Evolutionary conservation across 2,888 invertebrate genomes (phyloP).

Genomic region (Eremobia ochroleuca): DNA sequence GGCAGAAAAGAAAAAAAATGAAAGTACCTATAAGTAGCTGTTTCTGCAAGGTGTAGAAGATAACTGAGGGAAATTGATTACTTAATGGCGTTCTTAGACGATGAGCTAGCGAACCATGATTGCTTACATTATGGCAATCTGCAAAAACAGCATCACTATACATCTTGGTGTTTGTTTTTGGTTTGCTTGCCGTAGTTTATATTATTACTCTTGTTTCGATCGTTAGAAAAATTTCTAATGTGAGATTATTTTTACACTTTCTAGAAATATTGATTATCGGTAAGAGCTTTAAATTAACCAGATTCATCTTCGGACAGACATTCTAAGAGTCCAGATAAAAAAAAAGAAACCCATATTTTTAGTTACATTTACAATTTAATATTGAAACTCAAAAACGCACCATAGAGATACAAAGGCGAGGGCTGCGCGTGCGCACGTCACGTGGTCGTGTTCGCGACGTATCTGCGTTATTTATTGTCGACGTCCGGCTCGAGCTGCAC

Average conservation of each 20-base stretch:
- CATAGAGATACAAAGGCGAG: constrained; percentile 65
- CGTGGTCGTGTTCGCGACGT: constrained; percentile 86
- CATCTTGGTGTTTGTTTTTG: constrained; percentile 33
- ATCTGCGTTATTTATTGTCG: constrained; percentile 89
- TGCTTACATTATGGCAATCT: constrained; percentile 48
- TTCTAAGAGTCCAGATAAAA: not conserved
- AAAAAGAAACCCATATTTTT: not conserved
- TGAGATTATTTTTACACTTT: not conserved
- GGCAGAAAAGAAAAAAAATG: constrained; percentile 4
- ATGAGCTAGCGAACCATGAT: constrained; percentile 47
- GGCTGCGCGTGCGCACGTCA: constrained; percentile 83
- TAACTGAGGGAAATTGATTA: constrained; percentile 56
- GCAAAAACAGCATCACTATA: constrained; percentile 49
- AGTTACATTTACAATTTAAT: constrained; percentile 15
- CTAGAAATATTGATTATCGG: not conserved
- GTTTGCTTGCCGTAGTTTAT: constrained; percentile 10
- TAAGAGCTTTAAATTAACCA: not conserved
- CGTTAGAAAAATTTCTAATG: not conserved
- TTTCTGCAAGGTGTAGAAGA: constrained; percentile 27
- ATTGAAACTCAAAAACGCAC: constrained; percentile 51
- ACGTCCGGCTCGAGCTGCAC: constrained; percentile 80
- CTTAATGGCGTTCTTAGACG: constrained; percentile 54
- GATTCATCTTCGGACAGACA: not conserved
- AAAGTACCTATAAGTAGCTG: constrained; percentile 1
- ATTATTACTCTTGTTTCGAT: not conserved